phyloP scores from a whole-genome alignment of 1,140 invertebrate genomes.

The Drosophila bifasciata region DNA sequence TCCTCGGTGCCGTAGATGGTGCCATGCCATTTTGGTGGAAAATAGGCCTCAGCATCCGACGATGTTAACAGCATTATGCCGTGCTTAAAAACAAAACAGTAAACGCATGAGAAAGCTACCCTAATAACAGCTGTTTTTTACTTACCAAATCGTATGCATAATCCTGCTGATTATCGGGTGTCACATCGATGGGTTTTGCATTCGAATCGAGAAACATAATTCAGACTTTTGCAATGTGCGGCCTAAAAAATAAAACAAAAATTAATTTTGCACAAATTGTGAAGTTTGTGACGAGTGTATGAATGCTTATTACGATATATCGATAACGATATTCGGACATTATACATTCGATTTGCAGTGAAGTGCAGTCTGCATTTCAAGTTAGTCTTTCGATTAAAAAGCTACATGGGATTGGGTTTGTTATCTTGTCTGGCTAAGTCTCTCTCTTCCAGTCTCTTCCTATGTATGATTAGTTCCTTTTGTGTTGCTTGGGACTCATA shows the following conservation, averaged over 20 bases:
- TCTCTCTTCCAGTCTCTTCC: conserved; percentile 10
- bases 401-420: conserved; percentile 3
- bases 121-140: no score
- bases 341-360: no score
- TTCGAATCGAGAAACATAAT: conserved; percentile 55
- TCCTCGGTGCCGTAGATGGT: conserved; percentile 62
- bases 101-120: neutral
- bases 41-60: conserved; percentile 41
- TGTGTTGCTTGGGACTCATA: conserved; percentile 40
- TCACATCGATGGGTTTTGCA: conserved; percentile 58
- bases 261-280: conserved; percentile 9
- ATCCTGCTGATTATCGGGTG: conserved; percentile 35
- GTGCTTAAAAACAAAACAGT: conserved; percentile 24
- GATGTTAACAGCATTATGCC: conserved; percentile 58
- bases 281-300: no score
- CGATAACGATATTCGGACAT: no score
- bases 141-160: conserved; percentile 58
- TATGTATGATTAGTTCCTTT: conserved; percentile 30
- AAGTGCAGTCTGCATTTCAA: no score
- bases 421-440: neutral
- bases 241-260: neutral
- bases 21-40: conserved; percentile 61
- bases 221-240: neutral
- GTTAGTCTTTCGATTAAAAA: neutral
- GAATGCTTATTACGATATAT: no score